A percentile compares a stretch with the other conserved stretches of the same genome.
Conservation (phyloP, 2,888 invertebrate species). For the Euphydryas editha region DNA sequence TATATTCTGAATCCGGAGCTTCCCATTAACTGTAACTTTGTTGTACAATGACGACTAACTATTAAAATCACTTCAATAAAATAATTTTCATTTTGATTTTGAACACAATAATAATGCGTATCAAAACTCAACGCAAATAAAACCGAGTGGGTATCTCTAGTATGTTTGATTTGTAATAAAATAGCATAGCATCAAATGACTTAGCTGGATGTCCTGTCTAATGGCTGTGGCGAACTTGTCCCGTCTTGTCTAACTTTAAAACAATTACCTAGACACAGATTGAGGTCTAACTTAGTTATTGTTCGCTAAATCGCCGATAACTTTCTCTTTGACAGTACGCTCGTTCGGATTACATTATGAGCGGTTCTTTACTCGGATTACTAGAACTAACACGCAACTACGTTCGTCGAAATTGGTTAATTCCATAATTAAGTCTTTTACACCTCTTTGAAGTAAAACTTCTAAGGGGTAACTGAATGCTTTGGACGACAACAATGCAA, state of each 20-base stretch:
- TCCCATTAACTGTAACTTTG: too few relatives aligned
- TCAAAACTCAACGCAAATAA: too few relatives aligned
- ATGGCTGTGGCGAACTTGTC: conserved; percentile 28
- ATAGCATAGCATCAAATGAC: not conserved
- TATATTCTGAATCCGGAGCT: too few relatives aligned
- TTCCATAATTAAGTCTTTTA: not conserved
- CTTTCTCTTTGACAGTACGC: conserved; percentile 31
- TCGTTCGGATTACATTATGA: conserved; percentile 17
- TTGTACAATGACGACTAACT: too few relatives aligned
- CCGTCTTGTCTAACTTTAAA: conserved; percentile 38
- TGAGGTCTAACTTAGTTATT: conserved; percentile 34
- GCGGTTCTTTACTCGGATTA: conserved; percentile 10
- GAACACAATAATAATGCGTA: too few relatives aligned
- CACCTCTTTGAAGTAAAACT: too few relatives aligned
- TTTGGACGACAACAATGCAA: too few relatives aligned
- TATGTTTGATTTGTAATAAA: too few relatives aligned
- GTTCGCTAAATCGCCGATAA: conserved; percentile 29
- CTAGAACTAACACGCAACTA: not conserved
- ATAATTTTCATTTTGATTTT: too few relatives aligned
- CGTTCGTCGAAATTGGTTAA: not conserved
- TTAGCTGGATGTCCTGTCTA: not conserved
- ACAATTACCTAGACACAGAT: conserved; percentile 41
- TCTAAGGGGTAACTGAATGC: too few relatives aligned
- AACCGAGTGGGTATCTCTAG: too few relatives aligned
- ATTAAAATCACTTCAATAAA: too few relatives aligned